Evolutionary conservation across 1,140 invertebrate genomes (phyloP), one percentile per base, ranked within the genome.

Genomic region (Cherax destructor): DNA sequence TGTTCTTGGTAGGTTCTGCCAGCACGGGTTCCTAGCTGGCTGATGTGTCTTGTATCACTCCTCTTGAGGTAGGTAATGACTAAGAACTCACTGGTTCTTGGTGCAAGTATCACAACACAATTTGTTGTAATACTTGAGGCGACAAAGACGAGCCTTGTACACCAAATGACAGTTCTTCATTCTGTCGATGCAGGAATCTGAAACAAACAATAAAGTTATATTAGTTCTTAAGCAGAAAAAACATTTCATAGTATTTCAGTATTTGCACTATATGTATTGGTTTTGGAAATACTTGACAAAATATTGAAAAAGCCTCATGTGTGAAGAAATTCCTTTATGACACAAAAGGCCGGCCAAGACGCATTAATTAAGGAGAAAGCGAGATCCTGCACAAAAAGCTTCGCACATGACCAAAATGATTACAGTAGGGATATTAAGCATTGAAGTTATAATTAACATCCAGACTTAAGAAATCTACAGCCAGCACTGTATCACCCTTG

Each of bases 91-190:
- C 76, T 84, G 72, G 81, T 84, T 65, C 47, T 79, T 79, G 41
- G 88, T 83, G 56, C 94, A 94, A 50, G 94, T 94, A n/a, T 93
- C 80, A 91, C 94, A 95, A 92, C 94, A 95, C 87, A 94, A 94
- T 59, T 93, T 93, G 59, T 93, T 94, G 92, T 95, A 94, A 88
- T 94, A 94, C 50, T 92, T 85, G 79, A 94, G 93, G n/a, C 90
- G 87, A 91, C 94, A 95, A 21, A 94, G 92, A 24, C 93, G 86
- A 13, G 94, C 94, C 78, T 93, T 91, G 52, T 93, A 91, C 13
- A 95, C 93, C 83, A 94, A 87, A 50, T 92, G 88, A 92, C 94
- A 95, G 91, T 94, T 93, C 91, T 92, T 93, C 88, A 93, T 93
- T 61, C 92, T 93, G 92, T 95, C 94, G 83, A 92, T 93, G 91